Percentiles rank a stretch among this genome's conserved stretches.
Evolutionary conservation across 2,797 vertebrate genomes (phyloP).

Genomic region (Neomorphus geoffroyi): DNA sequence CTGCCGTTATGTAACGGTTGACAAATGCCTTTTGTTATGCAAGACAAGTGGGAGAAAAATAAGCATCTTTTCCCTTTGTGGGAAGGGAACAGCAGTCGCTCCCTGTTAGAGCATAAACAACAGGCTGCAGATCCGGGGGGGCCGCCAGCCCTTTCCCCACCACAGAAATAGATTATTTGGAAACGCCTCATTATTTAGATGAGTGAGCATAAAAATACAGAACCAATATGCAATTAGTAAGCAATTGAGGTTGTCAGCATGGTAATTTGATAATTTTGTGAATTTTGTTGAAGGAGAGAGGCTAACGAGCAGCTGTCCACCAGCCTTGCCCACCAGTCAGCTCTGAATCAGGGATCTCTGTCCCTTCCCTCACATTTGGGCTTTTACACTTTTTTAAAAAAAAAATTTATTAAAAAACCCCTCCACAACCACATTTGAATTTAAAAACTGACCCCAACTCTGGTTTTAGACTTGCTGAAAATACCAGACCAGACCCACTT

Average conservation of each 20-base stretch:
- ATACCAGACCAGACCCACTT: background rate
- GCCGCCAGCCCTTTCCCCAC: background rate
- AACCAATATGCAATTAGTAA: background rate
- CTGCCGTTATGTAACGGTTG: constrained; percentile 16
- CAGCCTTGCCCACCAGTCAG: background rate
- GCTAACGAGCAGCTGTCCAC: background rate
- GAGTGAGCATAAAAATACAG: background rate
- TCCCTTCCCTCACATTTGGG: background rate
- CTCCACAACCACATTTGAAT: background rate
- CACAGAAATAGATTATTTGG: background rate
- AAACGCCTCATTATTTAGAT: background rate
- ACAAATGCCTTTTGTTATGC: constrained; percentile 64
- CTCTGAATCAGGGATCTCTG: background rate
- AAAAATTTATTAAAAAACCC: too few species aligned
- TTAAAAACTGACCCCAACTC: background rate
- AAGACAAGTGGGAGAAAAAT: constrained; percentile 56
- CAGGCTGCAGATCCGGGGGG: background rate
- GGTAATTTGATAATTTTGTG: background rate
- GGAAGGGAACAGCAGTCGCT: constrained; percentile 21
- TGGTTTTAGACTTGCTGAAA: background rate
- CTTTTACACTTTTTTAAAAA: background rate
- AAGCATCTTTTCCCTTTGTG: constrained; percentile 33
- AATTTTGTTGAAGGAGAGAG: background rate
- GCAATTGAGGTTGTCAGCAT: background rate
- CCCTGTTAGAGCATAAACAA: constrained; percentile 33